Percentiles rank a stretch among this genome's conserved stretches.
Conservation (phyloP, 1,140 invertebrate species). For the Aethina tumida region DNA sequence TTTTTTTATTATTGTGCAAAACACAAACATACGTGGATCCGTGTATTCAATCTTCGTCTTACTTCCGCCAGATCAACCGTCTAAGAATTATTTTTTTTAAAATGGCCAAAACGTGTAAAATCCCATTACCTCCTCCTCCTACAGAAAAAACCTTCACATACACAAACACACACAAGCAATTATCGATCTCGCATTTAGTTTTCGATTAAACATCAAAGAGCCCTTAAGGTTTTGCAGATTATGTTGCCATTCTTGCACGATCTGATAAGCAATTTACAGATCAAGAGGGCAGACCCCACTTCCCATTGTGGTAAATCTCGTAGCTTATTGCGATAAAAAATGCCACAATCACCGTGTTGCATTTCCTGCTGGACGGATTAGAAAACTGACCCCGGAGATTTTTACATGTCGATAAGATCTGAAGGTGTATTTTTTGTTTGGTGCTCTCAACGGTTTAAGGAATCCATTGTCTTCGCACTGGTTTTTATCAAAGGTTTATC, state of each 20-base stretch:
- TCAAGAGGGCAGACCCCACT: neutral
- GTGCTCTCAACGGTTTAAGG: too few species aligned
- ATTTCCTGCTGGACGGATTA: too few species aligned
- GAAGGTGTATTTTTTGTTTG: too few species aligned
- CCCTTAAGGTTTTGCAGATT: slow-evolving; percentile 14
- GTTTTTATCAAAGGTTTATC: too few species aligned
- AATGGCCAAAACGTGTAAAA: slow-evolving; percentile 17
- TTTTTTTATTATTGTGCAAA: too few species aligned
- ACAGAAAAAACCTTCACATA: slow-evolving; percentile 6
- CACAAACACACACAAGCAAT: slow-evolving; percentile 7
- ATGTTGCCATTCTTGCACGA: slow-evolving; percentile 10
- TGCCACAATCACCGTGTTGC: slow-evolving; percentile 4
- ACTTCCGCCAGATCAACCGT: slow-evolving; percentile 6
- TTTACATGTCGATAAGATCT: too few species aligned
- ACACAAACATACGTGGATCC: too few species aligned
- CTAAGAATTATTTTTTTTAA: slow-evolving; percentile 6
- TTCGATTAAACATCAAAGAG: slow-evolving; percentile 14
- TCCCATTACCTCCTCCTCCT: slow-evolving; percentile 13
- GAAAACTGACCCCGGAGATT: too few species aligned
- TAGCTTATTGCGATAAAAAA: neutral
- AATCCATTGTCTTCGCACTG: too few species aligned
- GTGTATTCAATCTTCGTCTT: slow-evolving; percentile 1
- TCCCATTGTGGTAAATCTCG: slow-evolving; percentile 2
- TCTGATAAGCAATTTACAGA: slow-evolving; percentile 17
- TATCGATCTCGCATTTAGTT: slow-evolving; percentile 12